Evolutionary conservation across 23 tunicate species (phyloP).

Genomic region (Phallusia fumigata): DNA sequence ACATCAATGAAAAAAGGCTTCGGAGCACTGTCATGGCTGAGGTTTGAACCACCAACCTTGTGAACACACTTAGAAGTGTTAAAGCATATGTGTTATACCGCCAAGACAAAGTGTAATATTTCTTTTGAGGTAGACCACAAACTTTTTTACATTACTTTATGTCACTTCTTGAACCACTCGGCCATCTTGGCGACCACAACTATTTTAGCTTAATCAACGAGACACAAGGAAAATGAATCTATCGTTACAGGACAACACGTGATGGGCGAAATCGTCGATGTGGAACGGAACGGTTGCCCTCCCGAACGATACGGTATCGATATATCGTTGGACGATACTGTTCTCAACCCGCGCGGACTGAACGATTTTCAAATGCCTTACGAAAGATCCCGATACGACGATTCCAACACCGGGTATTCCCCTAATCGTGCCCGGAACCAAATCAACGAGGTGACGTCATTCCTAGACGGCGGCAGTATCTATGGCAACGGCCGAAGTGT

Average conservation of each 20-base stretch:
- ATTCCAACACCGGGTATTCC: conserved; percentile 31
- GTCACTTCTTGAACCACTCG: too few species aligned
- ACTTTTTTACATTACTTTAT: too few species aligned
- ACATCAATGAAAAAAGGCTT: too few species aligned
- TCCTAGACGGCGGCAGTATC: conserved; percentile 48
- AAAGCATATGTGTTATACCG: too few species aligned
- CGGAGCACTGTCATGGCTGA: too few species aligned
- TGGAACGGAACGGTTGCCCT: conserved; percentile 66
- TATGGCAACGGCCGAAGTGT: conserved; percentile 35
- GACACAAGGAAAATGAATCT: neutral
- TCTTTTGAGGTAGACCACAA: too few species aligned
- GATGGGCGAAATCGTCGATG: conserved; percentile 45
- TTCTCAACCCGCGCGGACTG: conserved; percentile 39
- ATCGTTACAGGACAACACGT: conserved; percentile 33
- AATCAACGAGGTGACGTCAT: conserved; percentile 53
- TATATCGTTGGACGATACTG: conserved; percentile 25
- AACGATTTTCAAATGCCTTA: conserved; percentile 25
- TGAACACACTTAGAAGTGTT: too few species aligned
- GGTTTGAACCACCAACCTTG: too few species aligned
- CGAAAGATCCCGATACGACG: conserved; percentile 40
- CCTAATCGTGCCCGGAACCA: conserved; percentile 35
- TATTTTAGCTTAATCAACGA: too few species aligned
- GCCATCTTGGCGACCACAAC: too few species aligned
- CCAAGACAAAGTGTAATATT: too few species aligned
- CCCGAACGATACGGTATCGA: conserved; percentile 68